These are phyloP conservation scores for Brachyrhaphis roseni DNA, from an alignment of 2,797 vertebrate genomes.

Conservation along the genomic window DNA sequence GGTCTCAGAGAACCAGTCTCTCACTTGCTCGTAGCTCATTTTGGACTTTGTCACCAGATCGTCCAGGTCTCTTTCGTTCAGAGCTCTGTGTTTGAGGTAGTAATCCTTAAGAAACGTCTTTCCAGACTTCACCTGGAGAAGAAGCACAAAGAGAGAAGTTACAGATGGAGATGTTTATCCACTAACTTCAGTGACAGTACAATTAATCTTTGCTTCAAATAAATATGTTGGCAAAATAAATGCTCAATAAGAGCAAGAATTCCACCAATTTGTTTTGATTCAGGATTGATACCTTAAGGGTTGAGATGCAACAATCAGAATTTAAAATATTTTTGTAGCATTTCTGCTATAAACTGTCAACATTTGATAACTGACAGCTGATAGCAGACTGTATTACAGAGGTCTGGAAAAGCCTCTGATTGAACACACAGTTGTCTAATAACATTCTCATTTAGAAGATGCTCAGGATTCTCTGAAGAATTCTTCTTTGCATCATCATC, in stretches of 20 bases:
- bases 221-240: neutral
- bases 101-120: conserved; percentile 92
- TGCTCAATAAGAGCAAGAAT: neutral
- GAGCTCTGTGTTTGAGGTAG: conserved; percentile 90
- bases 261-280: neutral
- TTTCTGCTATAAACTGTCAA: neutral
- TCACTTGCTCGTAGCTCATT: conserved; percentile 96
- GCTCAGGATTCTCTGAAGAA: too few relatives aligned
- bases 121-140: conserved; percentile 84
- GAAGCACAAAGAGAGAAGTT: neutral
- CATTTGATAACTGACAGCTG: neutral
- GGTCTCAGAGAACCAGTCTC: conserved; percentile 93
- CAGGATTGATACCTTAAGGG: neutral
- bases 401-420: too few relatives aligned
- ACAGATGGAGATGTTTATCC: neutral
- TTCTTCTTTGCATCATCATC: too few relatives aligned
- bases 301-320: neutral
- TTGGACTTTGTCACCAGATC: conserved; percentile 93
- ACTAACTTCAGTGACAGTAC: neutral
- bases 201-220: neutral
- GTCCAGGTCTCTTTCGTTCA: conserved; percentile 94
- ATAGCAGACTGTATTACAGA: too few relatives aligned
- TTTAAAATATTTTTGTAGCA: neutral
- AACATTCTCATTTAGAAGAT: too few relatives aligned
- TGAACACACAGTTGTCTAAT: too few relatives aligned